phyloP scores from a whole-genome alignment of 2,113 vertebrate genomes.

The Numida meleagris region DNA sequence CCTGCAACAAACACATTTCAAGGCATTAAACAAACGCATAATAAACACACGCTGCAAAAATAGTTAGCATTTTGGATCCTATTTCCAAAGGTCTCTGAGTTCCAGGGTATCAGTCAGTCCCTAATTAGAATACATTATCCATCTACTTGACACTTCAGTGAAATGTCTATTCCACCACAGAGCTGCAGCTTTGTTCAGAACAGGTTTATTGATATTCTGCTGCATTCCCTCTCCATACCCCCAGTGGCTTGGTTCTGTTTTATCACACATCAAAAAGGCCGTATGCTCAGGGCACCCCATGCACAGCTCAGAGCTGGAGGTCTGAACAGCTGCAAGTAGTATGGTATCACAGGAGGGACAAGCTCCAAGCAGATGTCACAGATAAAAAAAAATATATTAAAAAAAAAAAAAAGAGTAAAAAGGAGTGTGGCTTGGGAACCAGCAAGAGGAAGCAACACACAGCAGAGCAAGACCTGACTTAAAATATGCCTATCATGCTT shows the following conservation, averaged over 20 bases:
- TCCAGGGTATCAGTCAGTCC: constrained; percentile 59
- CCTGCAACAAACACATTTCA: neutral
- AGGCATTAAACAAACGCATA: neutral
- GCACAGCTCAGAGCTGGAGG: constrained; percentile 85
- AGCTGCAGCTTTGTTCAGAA: constrained; percentile 77
- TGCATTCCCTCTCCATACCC: constrained; percentile 82
- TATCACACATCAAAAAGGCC: constrained; percentile 99
- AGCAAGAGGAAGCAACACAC: constrained; percentile 75
- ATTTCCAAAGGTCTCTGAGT: constrained; percentile 50
- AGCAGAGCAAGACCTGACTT: constrained; percentile 66
- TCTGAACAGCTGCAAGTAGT: constrained; percentile 93
- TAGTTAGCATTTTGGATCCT: constrained; percentile 37
- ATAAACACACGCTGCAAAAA: constrained; percentile 11
- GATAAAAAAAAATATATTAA: constrained; percentile 26
- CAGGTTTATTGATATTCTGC: constrained; percentile 94
- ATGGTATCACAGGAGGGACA: constrained; percentile 87
- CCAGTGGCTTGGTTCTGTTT: constrained; percentile 94
- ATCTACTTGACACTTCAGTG: constrained; percentile 80
- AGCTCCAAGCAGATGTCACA: constrained; percentile 94
- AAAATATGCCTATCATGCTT: constrained; percentile 46
- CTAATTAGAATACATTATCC: constrained; percentile 84
- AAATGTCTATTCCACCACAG: constrained; percentile 67
- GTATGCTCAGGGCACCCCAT: constrained; percentile 82
- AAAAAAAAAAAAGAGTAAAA: constrained; percentile 11
- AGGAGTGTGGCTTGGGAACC: constrained; percentile 71